Percentiles rank a stretch among this genome's conserved stretches.
Evolutionary conservation across 2,113 vertebrate species (phyloP).

Genomic region (Rutilus rutilus): DNA sequence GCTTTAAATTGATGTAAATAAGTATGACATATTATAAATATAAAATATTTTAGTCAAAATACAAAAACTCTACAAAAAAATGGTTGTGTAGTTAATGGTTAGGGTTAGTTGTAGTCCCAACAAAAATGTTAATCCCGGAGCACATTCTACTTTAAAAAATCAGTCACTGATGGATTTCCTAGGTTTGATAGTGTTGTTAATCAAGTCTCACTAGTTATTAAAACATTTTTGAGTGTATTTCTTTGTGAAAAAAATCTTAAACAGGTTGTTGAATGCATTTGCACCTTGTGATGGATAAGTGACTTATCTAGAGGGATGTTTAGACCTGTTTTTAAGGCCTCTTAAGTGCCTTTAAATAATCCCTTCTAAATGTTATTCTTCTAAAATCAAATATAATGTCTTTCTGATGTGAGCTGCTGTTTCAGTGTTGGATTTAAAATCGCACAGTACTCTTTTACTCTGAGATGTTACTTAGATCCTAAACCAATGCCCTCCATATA

Average conservation of each 20-base stretch:
- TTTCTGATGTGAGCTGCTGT: neutral
- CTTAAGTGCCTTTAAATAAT: conserved; percentile 10
- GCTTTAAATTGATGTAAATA: neutral
- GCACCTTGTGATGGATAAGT: conserved; percentile 5
- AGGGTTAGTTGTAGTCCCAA: neutral
- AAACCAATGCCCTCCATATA: neutral
- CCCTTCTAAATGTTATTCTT: neutral
- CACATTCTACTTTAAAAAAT: neutral
- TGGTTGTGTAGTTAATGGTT: neutral
- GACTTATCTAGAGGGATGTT: conserved; percentile 1
- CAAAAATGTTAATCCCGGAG: neutral
- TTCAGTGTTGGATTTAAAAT: neutral
- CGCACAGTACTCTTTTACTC: neutral
- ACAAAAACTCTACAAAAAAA: neutral
- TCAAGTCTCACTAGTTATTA: neutral
- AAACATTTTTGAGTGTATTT: conserved; percentile 17
- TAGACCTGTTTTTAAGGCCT: neutral
- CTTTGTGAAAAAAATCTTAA: neutral
- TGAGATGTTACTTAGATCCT: neutral
- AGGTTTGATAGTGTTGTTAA: neutral
- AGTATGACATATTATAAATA: neutral
- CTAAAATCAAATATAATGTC: neutral
- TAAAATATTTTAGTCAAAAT: neutral
- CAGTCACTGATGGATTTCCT: neutral
- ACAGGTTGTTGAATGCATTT: neutral